phyloP scores from a whole-genome alignment of 2,888 invertebrate species.

The Seira musarum region DNA sequence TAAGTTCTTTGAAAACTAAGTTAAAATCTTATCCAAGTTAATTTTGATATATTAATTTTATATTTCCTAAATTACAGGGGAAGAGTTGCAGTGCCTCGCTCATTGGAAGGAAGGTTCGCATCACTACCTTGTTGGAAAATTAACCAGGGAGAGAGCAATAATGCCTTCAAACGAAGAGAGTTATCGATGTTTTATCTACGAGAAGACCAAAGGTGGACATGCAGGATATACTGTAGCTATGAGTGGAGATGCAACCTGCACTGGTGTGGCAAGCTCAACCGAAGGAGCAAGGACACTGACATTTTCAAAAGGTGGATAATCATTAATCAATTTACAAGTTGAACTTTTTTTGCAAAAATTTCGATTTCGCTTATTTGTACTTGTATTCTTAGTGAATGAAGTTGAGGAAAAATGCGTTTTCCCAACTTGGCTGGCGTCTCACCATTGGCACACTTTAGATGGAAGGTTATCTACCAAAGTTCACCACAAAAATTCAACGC shows the following conservation, averaged over 20 bases:
- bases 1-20: conserved; percentile 72
- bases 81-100: conserved; percentile 91
- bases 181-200: conserved; percentile 94
- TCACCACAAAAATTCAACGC: conserved; percentile 83
- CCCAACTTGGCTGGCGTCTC: conserved; percentile 84
- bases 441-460: conserved; percentile 86
- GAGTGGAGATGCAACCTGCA: conserved; percentile 94
- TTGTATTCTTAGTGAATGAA: conserved; percentile 53
- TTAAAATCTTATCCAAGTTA: neutral
- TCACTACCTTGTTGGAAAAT: conserved; percentile 90
- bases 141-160: conserved; percentile 86
- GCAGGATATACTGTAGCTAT: conserved; percentile 80
- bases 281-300: conserved; percentile 90
- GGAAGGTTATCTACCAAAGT: conserved; percentile 79
- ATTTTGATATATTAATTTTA: conserved; percentile 8
- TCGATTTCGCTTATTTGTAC: too few species aligned
- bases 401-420: conserved; percentile 77
- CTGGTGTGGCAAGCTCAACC: conserved; percentile 86
- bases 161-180: conserved; percentile 83
- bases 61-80: conserved; percentile 76
- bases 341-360: too few species aligned
- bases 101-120: conserved; percentile 96
- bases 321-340: too few species aligned
- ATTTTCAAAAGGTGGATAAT: conserved; percentile 83
- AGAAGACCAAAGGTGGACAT: conserved; percentile 73